Base-by-base conservation (phyloP, 2,888 invertebrate genomes). In the Serripes groenlandicus region DNA sequence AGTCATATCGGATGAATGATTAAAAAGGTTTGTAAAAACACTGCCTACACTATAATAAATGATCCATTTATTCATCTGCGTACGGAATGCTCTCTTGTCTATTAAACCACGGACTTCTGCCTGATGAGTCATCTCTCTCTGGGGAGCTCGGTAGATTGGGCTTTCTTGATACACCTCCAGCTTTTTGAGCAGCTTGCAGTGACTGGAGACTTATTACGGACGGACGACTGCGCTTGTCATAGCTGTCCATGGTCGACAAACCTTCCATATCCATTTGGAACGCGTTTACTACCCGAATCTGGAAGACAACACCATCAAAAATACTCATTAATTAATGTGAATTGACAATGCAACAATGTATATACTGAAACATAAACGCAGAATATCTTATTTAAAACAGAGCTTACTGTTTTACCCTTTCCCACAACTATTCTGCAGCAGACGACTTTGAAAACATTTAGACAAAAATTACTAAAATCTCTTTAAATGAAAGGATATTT, bases 271-370 rank as follows among this genome's bases (percentile, higher is more conserved):
- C 93, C 92, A 92, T 92, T 90, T 94, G 99, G 97, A 99, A 99
- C 96, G 99, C 99, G 96, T 99, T 99, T 96, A 99, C 99, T 96
- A 99, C 99, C 96, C 99, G 99, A 96, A 99, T 99, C 99, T 99
- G 97, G 95, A 94, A 88, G 77, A 90, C 75, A 89, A 79, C 74
- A 32, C 21, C 49, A 49, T 49, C 7, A 5, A 49, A 49, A 49
- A 49, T 49, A 49, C 21, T n/a, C n/a, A n/a, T n/a, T n/a, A n/a
- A n/a, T n/a, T n/a, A n/a, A n/a, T n/a, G n/a, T n/a, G n/a, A n/a
- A n/a, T n/a, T n/a, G n/a, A n/a, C n/a, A n/a, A n/a, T n/a, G n/a
- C n/a, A n/a, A n/a, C n/a, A n/a, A n/a, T n/a, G n/a, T n/a, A n/a
- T n/a, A n/a, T n/a, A n/a, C n/a, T n/a, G n/a, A n/a, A n/a, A n/a